Percentiles rank a stretch among this genome's conserved stretches.
These are phyloP conservation scores for Strongylocentrotus purpuratus DNA, from an alignment of 35 echinoderm and acorn worm species.

Conservation along the genomic window DNA sequence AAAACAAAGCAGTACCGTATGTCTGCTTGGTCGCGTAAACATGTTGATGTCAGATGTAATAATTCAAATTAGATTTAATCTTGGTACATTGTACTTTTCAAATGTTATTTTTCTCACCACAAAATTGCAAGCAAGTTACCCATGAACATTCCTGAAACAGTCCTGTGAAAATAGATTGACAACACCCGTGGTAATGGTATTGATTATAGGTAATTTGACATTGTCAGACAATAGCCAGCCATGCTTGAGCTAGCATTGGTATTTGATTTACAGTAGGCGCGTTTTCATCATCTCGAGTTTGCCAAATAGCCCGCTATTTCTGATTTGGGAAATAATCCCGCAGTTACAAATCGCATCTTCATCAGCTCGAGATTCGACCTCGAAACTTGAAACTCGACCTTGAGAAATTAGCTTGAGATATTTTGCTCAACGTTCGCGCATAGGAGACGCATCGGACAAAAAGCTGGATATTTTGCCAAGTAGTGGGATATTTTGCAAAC, in stretches of 20 bases:
- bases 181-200: background rate
- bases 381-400: too few relatives aligned
- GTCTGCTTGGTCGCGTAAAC: background rate
- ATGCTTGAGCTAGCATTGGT: background rate
- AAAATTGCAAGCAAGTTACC: background rate
- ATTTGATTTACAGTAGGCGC: background rate
- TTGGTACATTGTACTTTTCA: background rate
- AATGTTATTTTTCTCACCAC: background rate
- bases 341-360: too few relatives aligned
- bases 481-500: too few relatives aligned
- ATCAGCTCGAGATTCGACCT: too few relatives aligned
- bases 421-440: too few relatives aligned
- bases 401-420: too few relatives aligned
- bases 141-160: background rate
- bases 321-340: too few relatives aligned
- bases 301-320: too few relatives aligned
- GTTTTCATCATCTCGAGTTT: too few relatives aligned
- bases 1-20: background rate
- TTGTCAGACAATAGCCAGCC: background rate
- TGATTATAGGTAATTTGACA: constrained; percentile 13
- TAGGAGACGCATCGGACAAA: too few relatives aligned
- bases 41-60: background rate
- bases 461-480: too few relatives aligned
- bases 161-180: background rate
- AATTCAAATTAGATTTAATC: background rate